phyloP scores from a whole-genome alignment of 2,113 vertebrate genomes.

The Aegithalos caudatus region DNA sequence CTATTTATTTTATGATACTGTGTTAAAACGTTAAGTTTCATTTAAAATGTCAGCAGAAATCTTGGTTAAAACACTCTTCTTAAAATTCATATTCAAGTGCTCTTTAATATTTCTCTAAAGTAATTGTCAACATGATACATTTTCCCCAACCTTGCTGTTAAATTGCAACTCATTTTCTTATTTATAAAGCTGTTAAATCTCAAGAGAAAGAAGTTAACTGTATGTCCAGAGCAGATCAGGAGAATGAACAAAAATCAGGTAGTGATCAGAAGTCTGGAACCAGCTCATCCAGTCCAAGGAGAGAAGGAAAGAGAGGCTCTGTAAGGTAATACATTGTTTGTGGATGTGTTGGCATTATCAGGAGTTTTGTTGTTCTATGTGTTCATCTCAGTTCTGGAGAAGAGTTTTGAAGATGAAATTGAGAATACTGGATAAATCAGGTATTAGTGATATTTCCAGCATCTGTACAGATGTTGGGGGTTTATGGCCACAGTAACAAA shows the following conservation, averaged over 20 bases:
- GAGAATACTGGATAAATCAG: neutral
- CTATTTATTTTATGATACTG: neutral
- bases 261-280: neutral
- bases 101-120: neutral
- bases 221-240: neutral
- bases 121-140: neutral
- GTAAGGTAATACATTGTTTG: conserved; percentile 57
- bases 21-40: neutral
- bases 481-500: neutral
- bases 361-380: neutral
- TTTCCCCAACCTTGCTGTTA: neutral
- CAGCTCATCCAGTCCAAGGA: neutral
- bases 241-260: conserved; percentile 9
- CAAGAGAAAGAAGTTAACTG: neutral
- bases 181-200: neutral
- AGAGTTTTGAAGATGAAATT: neutral
- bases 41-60: neutral
- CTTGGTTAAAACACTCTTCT: neutral
- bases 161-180: neutral
- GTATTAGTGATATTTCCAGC: neutral
- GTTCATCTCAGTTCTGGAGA: neutral
- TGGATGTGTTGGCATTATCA: neutral
- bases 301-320: neutral
- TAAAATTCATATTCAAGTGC: neutral
- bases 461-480: neutral